Conservation (phyloP, 2,797 vertebrate species). For the Scyliorhinus canicula region DNA sequence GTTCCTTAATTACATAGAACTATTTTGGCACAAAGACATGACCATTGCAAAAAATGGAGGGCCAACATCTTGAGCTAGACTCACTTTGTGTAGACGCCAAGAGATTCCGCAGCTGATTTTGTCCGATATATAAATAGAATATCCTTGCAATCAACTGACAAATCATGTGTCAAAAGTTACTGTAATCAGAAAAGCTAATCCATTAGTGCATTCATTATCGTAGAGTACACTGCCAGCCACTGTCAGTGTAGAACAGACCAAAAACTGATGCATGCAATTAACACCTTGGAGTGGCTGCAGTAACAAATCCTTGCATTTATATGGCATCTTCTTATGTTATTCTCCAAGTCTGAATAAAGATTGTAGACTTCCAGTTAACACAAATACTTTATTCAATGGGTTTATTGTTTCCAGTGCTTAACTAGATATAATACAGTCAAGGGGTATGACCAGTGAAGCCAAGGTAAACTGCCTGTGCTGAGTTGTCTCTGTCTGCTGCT, state of each 20-base stretch:
- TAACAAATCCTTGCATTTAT: background rate
- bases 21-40: background rate
- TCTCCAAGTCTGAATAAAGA: too few species aligned
- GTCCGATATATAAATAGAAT: background rate
- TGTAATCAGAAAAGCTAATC: constrained; percentile 17
- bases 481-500: too few species aligned
- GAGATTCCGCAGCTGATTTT: background rate
- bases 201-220: background rate
- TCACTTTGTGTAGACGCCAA: background rate
- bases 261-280: background rate
- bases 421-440: too few species aligned
- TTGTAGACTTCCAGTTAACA: too few species aligned
- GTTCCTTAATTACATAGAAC: background rate
- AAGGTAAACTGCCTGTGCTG: too few species aligned
- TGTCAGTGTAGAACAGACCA: background rate
- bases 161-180: constrained; percentile 14
- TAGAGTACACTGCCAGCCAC: background rate
- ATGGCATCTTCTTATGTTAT: background rate
- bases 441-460: too few species aligned
- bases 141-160: constrained; percentile 23
- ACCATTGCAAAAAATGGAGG: background rate
- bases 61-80: background rate
- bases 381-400: too few species aligned
- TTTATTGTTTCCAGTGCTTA: too few species aligned
- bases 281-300: background rate